Evolutionary conservation across 2,797 vertebrate species (phyloP).

Genomic region (Momotus momota): DNA sequence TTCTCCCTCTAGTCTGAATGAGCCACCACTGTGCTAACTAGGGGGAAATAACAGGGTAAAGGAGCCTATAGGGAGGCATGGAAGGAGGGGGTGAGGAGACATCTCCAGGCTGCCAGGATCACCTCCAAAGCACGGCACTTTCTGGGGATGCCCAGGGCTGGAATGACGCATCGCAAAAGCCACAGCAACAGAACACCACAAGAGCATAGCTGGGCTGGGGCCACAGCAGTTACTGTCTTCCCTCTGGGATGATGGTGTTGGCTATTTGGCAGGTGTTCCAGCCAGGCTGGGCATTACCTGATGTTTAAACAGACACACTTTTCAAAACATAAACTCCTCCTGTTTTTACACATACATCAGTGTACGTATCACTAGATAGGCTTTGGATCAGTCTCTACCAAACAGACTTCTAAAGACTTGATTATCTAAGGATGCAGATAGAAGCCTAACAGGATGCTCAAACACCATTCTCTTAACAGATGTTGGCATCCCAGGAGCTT

Average conservation of each 20-base stretch:
- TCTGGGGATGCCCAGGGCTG: not conserved
- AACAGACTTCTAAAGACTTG: not conserved
- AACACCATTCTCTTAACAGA: not conserved
- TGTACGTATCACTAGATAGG: not conserved
- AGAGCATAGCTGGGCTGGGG: not conserved
- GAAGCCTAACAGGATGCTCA: not conserved
- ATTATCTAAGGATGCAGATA: not conserved
- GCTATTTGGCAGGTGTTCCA: not conserved
- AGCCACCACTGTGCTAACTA: accelerated
- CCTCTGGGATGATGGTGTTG: not conserved
- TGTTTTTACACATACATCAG: not conserved
- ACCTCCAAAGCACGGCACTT: accelerated
- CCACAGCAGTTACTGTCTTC: not conserved
- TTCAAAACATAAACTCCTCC: not conserved
- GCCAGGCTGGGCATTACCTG: not conserved
- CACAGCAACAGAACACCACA: accelerated
- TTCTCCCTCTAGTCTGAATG: not conserved
- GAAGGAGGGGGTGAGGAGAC: not conserved
- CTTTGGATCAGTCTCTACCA: not conserved
- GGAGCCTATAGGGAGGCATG: not conserved
- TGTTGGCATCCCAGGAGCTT: not conserved
- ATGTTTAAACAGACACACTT: not conserved
- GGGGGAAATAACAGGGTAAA: not conserved
- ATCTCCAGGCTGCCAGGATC: accelerated
- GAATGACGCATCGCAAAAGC: not conserved